phyloP scores from a whole-genome alignment of 2,797 vertebrate genomes.

The Bufotes viridis region DNA sequence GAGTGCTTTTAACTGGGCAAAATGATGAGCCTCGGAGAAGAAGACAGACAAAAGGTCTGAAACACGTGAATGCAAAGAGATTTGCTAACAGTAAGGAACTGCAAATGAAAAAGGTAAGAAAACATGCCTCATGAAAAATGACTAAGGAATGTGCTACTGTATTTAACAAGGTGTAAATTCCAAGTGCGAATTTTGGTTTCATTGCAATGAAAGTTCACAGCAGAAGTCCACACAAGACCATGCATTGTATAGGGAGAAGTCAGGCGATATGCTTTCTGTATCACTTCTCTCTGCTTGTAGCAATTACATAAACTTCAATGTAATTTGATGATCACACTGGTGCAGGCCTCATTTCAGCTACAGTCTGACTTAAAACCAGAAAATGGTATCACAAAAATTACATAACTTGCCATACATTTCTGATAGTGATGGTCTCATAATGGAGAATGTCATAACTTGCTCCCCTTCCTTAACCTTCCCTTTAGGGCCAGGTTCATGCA shows the following conservation, averaged over 20 bases:
- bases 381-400: too few relatives aligned
- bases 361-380: too few relatives aligned
- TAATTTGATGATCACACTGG: too few relatives aligned
- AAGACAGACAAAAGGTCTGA: slow-evolving; percentile 22
- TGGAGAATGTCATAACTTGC: too few relatives aligned
- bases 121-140: slow-evolving; percentile 6
- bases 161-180: slow-evolving; percentile 14
- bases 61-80: slow-evolving; percentile 20
- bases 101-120: slow-evolving; percentile 26
- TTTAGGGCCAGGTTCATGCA: too few relatives aligned
- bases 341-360: too few relatives aligned
- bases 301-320: too few relatives aligned
- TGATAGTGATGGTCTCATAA: too few relatives aligned
- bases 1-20: slow-evolving; percentile 9
- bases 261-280: too few relatives aligned
- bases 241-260: neutral
- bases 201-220: neutral
- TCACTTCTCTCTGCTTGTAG: too few relatives aligned
- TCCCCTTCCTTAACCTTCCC: too few relatives aligned
- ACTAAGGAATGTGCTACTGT: slow-evolving; percentile 15
- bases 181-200: neutral
- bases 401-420: too few relatives aligned
- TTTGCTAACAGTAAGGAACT: slow-evolving; percentile 10
- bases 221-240: neutral
- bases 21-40: neutral